These are phyloP conservation scores for Tupaia chinensis DNA, from an alignment of 2,113 vertebrate species.

Conservation along the genomic window DNA sequence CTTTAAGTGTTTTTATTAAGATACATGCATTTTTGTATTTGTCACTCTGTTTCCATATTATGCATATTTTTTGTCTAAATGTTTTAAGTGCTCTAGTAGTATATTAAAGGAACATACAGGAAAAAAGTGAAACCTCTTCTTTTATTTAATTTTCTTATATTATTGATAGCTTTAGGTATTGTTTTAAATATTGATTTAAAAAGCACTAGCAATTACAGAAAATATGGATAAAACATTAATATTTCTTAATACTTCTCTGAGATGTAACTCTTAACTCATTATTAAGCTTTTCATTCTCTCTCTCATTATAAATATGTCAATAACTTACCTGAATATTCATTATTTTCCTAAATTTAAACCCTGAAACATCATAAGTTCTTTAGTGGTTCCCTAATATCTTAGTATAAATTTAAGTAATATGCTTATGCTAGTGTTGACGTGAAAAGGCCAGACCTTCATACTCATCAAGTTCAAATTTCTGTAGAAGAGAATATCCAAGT, in stretches of 20 bases:
- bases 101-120: neutral
- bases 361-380: neutral
- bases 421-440: neutral
- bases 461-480: neutral
- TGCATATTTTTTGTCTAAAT: neutral
- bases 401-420: neutral
- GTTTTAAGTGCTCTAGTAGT: neutral
- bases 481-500: neutral
- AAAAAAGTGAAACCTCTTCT: neutral
- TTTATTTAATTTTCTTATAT: neutral
- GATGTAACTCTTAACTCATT: neutral
- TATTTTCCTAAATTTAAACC: neutral
- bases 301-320: neutral
- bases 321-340: neutral
- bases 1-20: neutral
- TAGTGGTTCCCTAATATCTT: neutral
- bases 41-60: neutral
- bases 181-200: neutral
- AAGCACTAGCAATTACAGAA: neutral
- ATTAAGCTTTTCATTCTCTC: neutral
- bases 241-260: neutral
- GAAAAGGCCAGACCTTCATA: neutral
- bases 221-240: neutral
- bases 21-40: neutral
- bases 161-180: neutral